Evolutionary conservation across 2,888 invertebrate genomes (phyloP).

Genomic region (Pyrgus malvae): DNA sequence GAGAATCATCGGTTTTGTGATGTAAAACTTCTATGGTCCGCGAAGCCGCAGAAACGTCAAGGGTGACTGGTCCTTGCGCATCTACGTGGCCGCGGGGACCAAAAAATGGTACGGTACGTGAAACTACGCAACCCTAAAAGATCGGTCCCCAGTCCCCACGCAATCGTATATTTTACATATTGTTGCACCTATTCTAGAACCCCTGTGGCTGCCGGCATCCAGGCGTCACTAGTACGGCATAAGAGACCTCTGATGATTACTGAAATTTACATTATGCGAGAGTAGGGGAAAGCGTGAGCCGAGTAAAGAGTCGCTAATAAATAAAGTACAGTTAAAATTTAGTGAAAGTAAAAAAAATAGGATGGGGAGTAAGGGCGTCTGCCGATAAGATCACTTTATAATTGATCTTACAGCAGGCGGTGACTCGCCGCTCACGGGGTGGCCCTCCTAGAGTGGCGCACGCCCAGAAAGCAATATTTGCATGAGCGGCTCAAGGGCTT

Average conservation of each 20-base stretch:
- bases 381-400: neutral
- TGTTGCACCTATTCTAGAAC: no score
- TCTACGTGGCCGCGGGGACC: neutral
- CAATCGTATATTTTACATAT: no score
- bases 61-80: slow-evolving; percentile 11
- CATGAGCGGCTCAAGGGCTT: neutral
- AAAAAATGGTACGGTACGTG: neutral
- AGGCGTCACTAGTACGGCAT: no score
- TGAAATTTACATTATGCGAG: no score
- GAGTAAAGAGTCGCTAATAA: neutral
- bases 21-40: no score
- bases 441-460: neutral
- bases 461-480: neutral
- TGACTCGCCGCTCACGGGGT: neutral
- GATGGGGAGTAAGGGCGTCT: neutral
- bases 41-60: neutral
- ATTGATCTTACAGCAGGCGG: neutral
- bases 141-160: neutral
- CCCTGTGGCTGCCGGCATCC: no score
- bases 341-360: no score
- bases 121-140: neutral
- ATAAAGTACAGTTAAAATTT: no score
- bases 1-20: no score
- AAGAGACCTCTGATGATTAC: no score
- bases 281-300: no score